Evolutionary conservation across 2,797 vertebrate species (phyloP).

Genomic region (Coregonus ussuriensis): DNA sequence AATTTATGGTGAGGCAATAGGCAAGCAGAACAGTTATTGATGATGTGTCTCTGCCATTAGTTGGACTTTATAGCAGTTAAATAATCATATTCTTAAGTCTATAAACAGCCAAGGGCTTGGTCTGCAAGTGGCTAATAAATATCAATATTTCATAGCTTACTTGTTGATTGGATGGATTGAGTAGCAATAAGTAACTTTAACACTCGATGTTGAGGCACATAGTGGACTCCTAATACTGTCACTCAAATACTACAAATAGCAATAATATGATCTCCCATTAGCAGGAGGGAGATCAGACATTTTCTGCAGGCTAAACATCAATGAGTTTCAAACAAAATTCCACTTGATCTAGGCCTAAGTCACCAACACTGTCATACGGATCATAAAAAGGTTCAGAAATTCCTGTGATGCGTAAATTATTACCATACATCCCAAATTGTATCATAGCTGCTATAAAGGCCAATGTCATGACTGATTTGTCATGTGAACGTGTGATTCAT

Average conservation of each 20-base stretch:
- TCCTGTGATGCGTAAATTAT: neutral
- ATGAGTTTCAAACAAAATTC: neutral
- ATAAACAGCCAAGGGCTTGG: neutral
- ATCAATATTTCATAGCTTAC: too few species aligned
- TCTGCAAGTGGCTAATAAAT: neutral
- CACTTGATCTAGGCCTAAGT: neutral
- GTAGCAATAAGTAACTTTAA: neutral
- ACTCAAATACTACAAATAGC: neutral
- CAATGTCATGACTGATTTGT: conserved; percentile 27
- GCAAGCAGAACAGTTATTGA: too few species aligned
- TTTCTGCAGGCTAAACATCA: neutral
- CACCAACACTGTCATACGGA: neutral
- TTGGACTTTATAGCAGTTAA: too few species aligned
- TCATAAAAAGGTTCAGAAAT: neutral
- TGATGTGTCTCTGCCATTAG: too few species aligned
- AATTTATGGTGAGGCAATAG: neutral
- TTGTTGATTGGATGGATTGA: too few species aligned
- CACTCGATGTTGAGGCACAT: neutral
- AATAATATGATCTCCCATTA: neutral
- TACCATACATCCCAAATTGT: neutral
- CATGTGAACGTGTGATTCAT: conserved; percentile 17
- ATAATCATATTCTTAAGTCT: too few species aligned
- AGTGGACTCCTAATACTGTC: neutral
- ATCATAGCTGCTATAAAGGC: conserved; percentile 4
- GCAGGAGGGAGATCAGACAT: neutral